Evolutionary conservation across 1,140 invertebrate species (phyloP).

Genomic region (Calliphora vicina): DNA sequence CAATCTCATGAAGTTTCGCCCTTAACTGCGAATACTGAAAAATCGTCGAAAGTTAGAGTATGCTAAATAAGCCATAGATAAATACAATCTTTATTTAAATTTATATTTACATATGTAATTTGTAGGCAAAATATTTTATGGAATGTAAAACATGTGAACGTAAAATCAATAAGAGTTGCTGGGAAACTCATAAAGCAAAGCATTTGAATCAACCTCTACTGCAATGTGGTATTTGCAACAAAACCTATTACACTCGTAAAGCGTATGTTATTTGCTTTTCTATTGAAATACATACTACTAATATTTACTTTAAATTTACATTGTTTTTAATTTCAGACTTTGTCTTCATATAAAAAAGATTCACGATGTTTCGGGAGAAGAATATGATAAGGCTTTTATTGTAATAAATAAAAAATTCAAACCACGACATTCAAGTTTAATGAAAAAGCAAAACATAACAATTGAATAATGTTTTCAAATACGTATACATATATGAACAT

Average conservation of each 20-base stretch:
- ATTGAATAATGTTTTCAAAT: too few species aligned
- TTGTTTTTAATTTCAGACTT: not conserved
- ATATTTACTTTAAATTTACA: too few species aligned
- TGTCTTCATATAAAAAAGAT: too few species aligned
- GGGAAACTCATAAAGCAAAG: not conserved
- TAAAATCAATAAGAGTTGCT: not conserved
- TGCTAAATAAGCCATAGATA: not conserved
- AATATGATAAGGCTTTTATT: not conserved
- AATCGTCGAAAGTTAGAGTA: not conserved
- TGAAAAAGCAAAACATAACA: too few species aligned
- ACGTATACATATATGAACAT: too few species aligned
- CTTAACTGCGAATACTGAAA: too few species aligned
- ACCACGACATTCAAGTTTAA: too few species aligned
- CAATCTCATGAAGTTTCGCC: too few species aligned
- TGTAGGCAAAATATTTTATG: not conserved
- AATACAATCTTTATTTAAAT: not conserved
- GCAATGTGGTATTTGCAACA: too few species aligned
- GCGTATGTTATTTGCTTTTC: too few species aligned
- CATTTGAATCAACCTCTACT: not conserved
- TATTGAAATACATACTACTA: not conserved
- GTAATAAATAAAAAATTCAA: not conserved
- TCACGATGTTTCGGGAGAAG: too few species aligned
- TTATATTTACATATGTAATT: not conserved
- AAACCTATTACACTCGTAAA: too few species aligned
- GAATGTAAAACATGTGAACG: not conserved